A percentile compares a stretch with the other conserved stretches of the same genome.
Evolutionary conservation across 2,888 invertebrate genomes (phyloP).

Genomic region (Athrips mouffetella): DNA sequence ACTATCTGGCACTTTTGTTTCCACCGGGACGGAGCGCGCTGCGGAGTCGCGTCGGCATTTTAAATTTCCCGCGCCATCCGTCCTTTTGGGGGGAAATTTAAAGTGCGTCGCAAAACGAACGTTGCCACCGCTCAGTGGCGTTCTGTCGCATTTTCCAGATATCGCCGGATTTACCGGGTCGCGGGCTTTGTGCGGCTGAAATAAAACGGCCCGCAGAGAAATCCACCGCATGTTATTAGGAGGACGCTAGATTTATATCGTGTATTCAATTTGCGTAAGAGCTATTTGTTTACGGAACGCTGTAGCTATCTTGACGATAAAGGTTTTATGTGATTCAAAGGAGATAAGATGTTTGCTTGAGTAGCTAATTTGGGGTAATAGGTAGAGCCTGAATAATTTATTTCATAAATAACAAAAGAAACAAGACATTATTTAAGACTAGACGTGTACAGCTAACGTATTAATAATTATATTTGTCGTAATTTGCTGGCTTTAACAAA

Average conservation of each 20-base stretch:
- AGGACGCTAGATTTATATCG: constrained; percentile 69
- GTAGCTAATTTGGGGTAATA: neutral
- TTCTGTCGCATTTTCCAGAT: constrained; percentile 69
- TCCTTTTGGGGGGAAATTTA: constrained; percentile 49
- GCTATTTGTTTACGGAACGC: constrained; percentile 56
- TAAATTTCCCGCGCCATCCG: constrained; percentile 60
- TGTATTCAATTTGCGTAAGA: constrained; percentile 73
- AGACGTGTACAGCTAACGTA: no score
- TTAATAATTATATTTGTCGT: no score
- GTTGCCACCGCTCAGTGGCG: constrained; percentile 58
- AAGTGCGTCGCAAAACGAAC: constrained; percentile 65
- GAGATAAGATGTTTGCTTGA: constrained; percentile 34
- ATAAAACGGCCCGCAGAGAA: constrained; percentile 73
- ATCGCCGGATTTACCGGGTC: constrained; percentile 71
- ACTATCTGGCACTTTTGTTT: constrained; percentile 40
- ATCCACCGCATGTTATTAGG: constrained; percentile 70
- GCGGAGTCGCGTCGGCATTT: constrained; percentile 43
- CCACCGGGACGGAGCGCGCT: constrained; percentile 34
- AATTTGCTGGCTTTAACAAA: neutral
- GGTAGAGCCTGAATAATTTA: no score
- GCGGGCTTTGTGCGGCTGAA: constrained; percentile 67
- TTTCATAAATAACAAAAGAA: no score
- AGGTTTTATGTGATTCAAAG: constrained; percentile 39
- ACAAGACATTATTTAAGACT: no score
- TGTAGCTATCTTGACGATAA: constrained; percentile 41